A percentile compares a stretch with the other conserved stretches of the same genome.
phyloP scores from a whole-genome alignment of 1,140 invertebrate species.

The Lordiphosa mommai region DNA sequence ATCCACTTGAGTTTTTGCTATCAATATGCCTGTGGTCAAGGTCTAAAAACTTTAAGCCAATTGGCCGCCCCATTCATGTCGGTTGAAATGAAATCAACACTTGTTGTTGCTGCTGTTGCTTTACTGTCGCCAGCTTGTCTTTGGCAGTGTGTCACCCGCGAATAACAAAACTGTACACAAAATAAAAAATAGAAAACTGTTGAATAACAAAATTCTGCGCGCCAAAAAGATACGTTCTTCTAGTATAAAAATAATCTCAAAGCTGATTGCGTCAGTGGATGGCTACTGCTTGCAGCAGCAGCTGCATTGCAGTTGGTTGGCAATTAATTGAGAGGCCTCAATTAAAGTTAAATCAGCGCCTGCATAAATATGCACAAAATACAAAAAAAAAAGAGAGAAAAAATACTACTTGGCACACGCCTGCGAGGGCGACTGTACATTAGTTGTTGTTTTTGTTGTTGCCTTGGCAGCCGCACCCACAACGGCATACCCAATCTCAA shows the following conservation, averaged over 20 bases:
- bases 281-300: conserved; percentile 20
- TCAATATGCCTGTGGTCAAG: conserved; percentile 34
- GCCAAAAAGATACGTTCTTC: conserved; percentile 44
- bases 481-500: conserved; percentile 33
- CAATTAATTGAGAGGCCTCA: conserved; percentile 70
- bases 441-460: conserved; percentile 25
- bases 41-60: background rate
- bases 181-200: conserved; percentile 31
- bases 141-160: conserved; percentile 38
- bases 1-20: conserved; percentile 9
- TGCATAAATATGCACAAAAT: background rate
- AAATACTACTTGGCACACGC: conserved; percentile 57
- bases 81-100: conserved; percentile 4
- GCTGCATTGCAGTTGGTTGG: conserved; percentile 30
- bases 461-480: conserved; percentile 56
- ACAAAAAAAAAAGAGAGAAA: conserved; percentile 24
- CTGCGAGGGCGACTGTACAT: conserved; percentile 52
- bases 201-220: conserved; percentile 58
- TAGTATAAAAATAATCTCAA: conserved; percentile 8
- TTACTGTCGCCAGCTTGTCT: conserved; percentile 40
- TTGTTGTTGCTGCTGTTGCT: conserved; percentile 21
- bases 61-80: background rate
- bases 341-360: conserved; percentile 71
- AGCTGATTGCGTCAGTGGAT: conserved; percentile 33
- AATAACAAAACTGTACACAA: conserved; percentile 37